These are phyloP conservation scores for Enteromius argenteus DNA, from an alignment of 2,797 vertebrate species.

Conservation along the genomic window DNA sequence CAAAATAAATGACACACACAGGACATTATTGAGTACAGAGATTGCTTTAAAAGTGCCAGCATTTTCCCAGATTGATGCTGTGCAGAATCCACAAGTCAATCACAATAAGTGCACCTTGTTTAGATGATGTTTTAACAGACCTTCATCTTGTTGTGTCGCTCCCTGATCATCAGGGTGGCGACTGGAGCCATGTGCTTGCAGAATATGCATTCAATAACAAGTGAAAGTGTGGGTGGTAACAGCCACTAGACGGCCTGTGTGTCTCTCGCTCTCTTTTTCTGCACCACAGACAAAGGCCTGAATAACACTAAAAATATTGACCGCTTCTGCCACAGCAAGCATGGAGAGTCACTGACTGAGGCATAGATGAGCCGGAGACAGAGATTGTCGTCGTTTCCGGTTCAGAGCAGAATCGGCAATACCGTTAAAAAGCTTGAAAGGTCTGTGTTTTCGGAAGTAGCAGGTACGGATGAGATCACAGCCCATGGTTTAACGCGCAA, in stretches of 20 bases:
- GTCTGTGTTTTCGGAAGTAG: constrained; percentile 59
- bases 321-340: constrained; percentile 72
- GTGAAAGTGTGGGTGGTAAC: constrained; percentile 34
- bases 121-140: constrained; percentile 11
- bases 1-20: constrained; percentile 1
- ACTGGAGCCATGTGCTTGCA: background rate
- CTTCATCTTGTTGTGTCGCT: constrained; percentile 16
- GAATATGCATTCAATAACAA: constrained; percentile 28
- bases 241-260: constrained; percentile 4
- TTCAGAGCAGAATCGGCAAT: constrained; percentile 17
- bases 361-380: constrained; percentile 71
- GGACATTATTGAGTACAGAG: background rate
- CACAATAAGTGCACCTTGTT: constrained; percentile 21
- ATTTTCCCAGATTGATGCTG: constrained; percentile 14
- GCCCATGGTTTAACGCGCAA: constrained; percentile 39
- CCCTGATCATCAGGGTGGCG: constrained; percentile 18
- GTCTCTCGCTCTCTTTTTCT: constrained; percentile 2
- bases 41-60: constrained; percentile 23
- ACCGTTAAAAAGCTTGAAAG: constrained; percentile 8
- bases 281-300: constrained; percentile 15
- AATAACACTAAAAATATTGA: constrained; percentile 69
- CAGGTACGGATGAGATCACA: constrained; percentile 68
- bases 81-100: constrained; percentile 14
- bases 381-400: constrained; percentile 19
- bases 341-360: constrained; percentile 72